A percentile compares a stretch with the other conserved stretches of the same genome.
Evolutionary conservation across 92 coral and sea anemone species (phyloP).

Genomic region (Galaxea fascicularis): DNA sequence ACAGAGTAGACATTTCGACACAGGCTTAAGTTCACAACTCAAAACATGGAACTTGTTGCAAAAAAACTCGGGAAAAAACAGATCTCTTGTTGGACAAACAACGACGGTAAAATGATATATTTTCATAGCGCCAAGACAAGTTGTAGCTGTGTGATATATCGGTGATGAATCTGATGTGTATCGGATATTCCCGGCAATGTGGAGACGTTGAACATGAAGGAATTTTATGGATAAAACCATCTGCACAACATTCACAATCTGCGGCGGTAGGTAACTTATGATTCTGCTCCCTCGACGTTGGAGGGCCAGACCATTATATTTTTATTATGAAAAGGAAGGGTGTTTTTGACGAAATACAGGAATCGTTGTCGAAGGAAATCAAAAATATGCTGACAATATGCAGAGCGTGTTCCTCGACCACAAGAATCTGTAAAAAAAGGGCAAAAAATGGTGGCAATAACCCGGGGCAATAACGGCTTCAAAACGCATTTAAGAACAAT

Average conservation of each 20-base stretch:
- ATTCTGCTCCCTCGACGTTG: constrained; percentile 39
- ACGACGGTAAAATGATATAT: constrained; percentile 50
- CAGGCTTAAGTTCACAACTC: not conserved
- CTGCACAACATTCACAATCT: constrained; percentile 22
- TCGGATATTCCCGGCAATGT: constrained; percentile 20
- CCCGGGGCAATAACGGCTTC: constrained; percentile 14
- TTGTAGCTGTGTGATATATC: constrained; percentile 34
- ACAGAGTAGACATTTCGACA: not conserved
- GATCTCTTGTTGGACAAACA: constrained; percentile 36
- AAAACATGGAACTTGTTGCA: constrained; percentile 25
- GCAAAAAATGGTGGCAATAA: not conserved
- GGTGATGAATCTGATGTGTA: constrained; percentile 30
- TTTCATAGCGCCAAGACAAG: constrained; percentile 36
- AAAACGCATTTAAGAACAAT: constrained; percentile 23
- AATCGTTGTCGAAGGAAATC: constrained; percentile 31
- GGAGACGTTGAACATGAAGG: constrained; percentile 42
- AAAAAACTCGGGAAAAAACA: constrained; percentile 38
- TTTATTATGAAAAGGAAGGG: constrained; percentile 15
- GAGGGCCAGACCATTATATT: constrained; percentile 30
- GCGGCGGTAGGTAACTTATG: constrained; percentile 56
- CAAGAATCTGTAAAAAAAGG: constrained; percentile 39
- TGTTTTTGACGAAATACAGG: constrained; percentile 31
- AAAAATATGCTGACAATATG: constrained; percentile 40
- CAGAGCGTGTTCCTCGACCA: constrained; percentile 33
- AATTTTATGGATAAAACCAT: constrained; percentile 38